phyloP scores from a whole-genome alignment of 53 echinoderm and acorn worm species.

The Pentamera pediparva region DNA sequence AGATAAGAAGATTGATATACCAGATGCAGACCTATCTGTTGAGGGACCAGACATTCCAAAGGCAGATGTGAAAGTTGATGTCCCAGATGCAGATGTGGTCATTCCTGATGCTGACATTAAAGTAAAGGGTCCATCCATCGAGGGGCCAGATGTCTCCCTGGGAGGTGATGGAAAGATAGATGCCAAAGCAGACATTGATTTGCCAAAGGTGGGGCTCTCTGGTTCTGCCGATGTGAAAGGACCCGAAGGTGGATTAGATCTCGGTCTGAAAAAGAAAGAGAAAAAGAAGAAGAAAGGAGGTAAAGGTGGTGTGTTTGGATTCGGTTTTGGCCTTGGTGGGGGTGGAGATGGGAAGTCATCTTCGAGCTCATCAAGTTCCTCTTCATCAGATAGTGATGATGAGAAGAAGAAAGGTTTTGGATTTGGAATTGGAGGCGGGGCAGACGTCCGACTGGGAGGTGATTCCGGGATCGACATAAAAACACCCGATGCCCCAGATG shows the following conservation, averaged over 20 bases:
- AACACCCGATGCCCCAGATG: conserved; percentile 28
- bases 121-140: conserved; percentile 11
- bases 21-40: conserved; percentile 27
- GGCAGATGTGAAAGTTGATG: conserved; percentile 24
- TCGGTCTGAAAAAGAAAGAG: conserved; percentile 3
- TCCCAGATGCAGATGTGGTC: conserved; percentile 11
- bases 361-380: conserved; percentile 17
- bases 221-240: conserved; percentile 25
- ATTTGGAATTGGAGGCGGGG: conserved; percentile 34
- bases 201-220: conserved; percentile 5
- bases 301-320: conserved; percentile 30
- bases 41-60: conserved; percentile 19
- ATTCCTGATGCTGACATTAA: conserved; percentile 24
- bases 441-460: conserved; percentile 34
- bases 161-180: background rate
- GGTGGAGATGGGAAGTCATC: conserved; percentile 13
- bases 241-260: conserved; percentile 23
- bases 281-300: conserved; percentile 36
- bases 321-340: conserved; percentile 20
- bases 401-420: conserved; percentile 14
- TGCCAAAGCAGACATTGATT: conserved; percentile 19
- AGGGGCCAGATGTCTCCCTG: background rate
- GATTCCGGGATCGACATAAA: conserved; percentile 36
- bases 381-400: conserved; percentile 4
- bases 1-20: conserved; percentile 30